Conservation (phyloP, 2,797 vertebrate genomes). For the Poecilia velifera region DNA sequence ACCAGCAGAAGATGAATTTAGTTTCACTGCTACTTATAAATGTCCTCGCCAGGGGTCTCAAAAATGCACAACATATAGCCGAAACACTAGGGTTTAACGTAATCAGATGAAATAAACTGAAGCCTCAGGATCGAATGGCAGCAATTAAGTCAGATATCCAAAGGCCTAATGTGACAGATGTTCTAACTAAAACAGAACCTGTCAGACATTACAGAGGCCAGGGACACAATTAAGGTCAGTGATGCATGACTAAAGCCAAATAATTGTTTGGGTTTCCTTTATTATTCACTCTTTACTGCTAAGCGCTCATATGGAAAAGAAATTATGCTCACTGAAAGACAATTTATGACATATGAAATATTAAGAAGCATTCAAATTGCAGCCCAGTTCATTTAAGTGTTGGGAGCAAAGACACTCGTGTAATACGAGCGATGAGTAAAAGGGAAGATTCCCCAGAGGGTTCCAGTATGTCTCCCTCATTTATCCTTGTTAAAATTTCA, state of each 20-base stretch:
- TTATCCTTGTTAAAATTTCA: constrained; percentile 77
- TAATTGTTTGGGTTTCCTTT: constrained; percentile 76
- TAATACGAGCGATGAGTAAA: constrained; percentile 40
- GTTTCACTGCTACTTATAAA: neutral
- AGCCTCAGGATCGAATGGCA: constrained; percentile 36
- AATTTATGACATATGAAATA: constrained; percentile 67
- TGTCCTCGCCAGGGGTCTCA: neutral
- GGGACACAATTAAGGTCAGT: constrained; percentile 66
- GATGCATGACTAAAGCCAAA: constrained; percentile 67
- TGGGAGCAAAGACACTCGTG: constrained; percentile 57
- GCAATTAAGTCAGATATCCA: constrained; percentile 51
- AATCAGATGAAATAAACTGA: constrained; percentile 9
- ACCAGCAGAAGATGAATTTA: neutral
- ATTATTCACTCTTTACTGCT: constrained; percentile 65
- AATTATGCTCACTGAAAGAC: constrained; percentile 61
- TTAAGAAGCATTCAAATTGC: constrained; percentile 53
- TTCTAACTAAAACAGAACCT: constrained; percentile 74
- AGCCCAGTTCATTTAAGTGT: constrained; percentile 59
- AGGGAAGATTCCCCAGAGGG: constrained; percentile 48
- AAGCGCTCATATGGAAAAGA: constrained; percentile 59
- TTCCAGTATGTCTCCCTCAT: constrained; percentile 53
- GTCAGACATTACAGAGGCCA: constrained; percentile 45
- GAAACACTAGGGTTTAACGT: constrained; percentile 22
- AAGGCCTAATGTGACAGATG: constrained; percentile 48
- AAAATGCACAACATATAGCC: neutral